A percentile compares a stretch with the other conserved stretches of the same genome.
phyloP scores from a whole-genome alignment of 2,113 vertebrate genomes.

The Gila orcuttii region DNA sequence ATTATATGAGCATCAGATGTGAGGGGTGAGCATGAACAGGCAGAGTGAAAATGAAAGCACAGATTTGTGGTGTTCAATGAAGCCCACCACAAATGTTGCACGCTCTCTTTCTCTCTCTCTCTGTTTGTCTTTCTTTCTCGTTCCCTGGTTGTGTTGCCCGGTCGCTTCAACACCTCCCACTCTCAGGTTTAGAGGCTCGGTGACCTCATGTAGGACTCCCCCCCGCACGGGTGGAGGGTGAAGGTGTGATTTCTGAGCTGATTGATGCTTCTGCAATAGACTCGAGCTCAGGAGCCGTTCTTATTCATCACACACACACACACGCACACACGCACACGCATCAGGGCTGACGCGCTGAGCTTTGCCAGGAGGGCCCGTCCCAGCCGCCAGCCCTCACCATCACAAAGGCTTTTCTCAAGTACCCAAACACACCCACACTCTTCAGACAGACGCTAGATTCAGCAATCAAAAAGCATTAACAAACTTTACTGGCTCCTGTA shows the following conservation, averaged over 20 bases:
- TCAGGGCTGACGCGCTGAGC: neutral
- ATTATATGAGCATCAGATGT: too few relatives aligned
- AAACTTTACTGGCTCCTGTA: neutral
- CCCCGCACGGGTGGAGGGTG: slow-evolving; percentile 10
- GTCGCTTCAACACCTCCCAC: slow-evolving; percentile 49
- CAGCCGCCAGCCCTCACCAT: neutral
- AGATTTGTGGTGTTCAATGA: slow-evolving; percentile 46
- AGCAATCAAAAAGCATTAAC: neutral
- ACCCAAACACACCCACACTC: slow-evolving; percentile 38
- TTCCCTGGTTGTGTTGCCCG: slow-evolving; percentile 11
- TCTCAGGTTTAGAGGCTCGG: slow-evolving; percentile 32
- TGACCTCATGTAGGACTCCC: slow-evolving; percentile 54
- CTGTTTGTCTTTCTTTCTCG: neutral
- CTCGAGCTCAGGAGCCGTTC: neutral
- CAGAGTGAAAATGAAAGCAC: slow-evolving; percentile 68
- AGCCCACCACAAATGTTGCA: slow-evolving; percentile 2
- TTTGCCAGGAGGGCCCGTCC: slow-evolving; percentile 11
- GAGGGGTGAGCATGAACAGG: neutral
- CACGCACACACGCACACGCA: neutral
- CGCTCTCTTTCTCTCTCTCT: slow-evolving; percentile 7
- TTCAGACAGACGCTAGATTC: neutral
- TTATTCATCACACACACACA: neutral
- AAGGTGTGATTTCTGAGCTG: slow-evolving; percentile 18
- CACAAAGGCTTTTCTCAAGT: slow-evolving; percentile 12
- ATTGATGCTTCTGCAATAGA: neutral